phyloP scores from a whole-genome alignment of 1,140 invertebrate species.

The Lucilia sericata region DNA sequence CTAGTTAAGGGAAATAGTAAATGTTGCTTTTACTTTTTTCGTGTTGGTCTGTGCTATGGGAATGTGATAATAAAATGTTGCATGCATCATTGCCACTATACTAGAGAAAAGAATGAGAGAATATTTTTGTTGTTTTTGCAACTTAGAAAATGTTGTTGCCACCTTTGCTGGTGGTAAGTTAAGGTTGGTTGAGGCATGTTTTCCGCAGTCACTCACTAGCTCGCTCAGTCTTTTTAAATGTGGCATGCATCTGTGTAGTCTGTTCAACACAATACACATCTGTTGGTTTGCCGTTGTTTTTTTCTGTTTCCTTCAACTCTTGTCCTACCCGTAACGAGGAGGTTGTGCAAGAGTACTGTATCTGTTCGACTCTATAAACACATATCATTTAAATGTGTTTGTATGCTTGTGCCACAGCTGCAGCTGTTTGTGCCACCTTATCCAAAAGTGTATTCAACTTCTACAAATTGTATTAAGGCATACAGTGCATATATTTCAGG shows the following conservation, averaged over 20 bases:
- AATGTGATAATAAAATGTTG: conserved; percentile 24
- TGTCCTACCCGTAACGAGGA: background rate
- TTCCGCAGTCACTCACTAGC: background rate
- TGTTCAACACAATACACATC: background rate
- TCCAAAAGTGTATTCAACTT: background rate
- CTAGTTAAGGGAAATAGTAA: conserved; percentile 52
- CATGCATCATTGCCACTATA: background rate
- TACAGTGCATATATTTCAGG: background rate
- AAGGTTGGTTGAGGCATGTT: background rate
- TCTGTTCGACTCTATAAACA: background rate
- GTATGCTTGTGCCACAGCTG: no score
- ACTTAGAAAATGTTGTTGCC: no score
- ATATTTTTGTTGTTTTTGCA: no score
- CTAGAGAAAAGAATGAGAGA: no score
- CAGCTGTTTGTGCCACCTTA: background rate
- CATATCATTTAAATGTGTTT: no score
- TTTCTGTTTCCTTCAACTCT: background rate
- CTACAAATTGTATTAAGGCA: background rate
- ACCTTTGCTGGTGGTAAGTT: conserved; percentile 5
- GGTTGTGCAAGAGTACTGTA: background rate
- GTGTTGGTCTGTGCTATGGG: background rate
- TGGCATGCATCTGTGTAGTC: background rate
- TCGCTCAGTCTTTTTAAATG: background rate
- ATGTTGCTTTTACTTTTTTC: conserved; percentile 43
- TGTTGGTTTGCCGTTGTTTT: background rate